Evolutionary conservation across 2,797 vertebrate genomes (phyloP).

Genomic region (Tadarida brasiliensis): DNA sequence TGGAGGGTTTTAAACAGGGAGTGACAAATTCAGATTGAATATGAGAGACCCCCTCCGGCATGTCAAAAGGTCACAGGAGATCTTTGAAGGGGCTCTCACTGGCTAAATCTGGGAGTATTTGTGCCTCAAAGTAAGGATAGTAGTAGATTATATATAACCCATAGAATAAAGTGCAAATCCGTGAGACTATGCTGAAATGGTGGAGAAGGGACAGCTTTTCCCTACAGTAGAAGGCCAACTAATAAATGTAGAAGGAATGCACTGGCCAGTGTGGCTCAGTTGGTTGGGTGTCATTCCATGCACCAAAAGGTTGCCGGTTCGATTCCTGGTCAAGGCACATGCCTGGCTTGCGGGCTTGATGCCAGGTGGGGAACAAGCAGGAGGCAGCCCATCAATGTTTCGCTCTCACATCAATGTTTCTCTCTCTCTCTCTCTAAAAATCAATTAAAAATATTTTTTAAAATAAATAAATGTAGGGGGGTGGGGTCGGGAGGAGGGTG

Average conservation of each 20-base stretch:
- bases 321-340: not conserved
- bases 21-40: conserved; percentile 11
- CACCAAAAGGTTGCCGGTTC: not conserved
- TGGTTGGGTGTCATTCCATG: not conserved
- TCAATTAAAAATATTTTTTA: not conserved
- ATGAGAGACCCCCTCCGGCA: not conserved
- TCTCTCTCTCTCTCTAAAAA: not conserved
- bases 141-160: not conserved
- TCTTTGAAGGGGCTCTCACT: not conserved
- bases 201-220: not conserved
- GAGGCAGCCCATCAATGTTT: not conserved
- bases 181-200: not conserved
- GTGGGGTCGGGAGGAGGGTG: no score
- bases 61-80: not conserved
- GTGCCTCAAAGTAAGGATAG: not conserved
- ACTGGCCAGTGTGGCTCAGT: not conserved
- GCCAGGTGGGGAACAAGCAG: not conserved
- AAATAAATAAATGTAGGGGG: no score
- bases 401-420: not conserved
- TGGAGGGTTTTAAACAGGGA: not conserved
- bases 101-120: not conserved
- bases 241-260: not conserved
- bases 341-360: not conserved
- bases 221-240: not conserved
- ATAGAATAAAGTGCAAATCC: not conserved